Conservation (phyloP, 2,113 vertebrate genomes). For the Pedetes capensis region DNA sequence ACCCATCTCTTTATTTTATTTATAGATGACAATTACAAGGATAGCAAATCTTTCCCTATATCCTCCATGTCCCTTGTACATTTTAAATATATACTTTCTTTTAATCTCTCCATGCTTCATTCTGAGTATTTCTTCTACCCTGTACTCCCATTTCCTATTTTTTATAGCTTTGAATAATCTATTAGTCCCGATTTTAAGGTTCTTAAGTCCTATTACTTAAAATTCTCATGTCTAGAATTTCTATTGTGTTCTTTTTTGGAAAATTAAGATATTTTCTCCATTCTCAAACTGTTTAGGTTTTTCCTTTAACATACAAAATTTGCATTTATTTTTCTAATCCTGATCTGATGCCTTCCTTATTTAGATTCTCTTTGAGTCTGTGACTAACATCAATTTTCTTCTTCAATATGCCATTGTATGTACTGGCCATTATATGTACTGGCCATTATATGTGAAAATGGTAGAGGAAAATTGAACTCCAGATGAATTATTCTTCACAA, state of each 20-base stretch:
- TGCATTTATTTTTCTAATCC: neutral
- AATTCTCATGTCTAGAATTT: neutral
- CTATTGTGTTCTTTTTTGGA: neutral
- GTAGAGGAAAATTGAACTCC: neutral
- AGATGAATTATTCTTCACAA: neutral
- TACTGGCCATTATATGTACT: neutral
- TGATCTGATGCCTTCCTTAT: neutral
- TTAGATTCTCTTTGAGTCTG: neutral
- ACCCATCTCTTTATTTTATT: neutral
- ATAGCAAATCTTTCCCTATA: neutral
- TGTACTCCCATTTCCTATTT: neutral
- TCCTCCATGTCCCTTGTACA: neutral
- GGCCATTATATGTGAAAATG: neutral
- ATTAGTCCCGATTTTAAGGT: neutral
- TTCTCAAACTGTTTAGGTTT: neutral
- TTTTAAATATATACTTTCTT: neutral
- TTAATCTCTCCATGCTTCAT: neutral
- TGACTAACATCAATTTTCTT: neutral
- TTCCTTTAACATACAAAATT: neutral
- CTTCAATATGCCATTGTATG: neutral
- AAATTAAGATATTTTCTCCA: neutral
- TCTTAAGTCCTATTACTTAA: neutral
- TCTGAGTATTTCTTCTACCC: neutral
- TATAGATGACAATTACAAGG: neutral
- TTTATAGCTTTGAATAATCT: neutral